Evolutionary conservation across 2,797 vertebrate species (phyloP), one percentile per base, ranked within the genome.

Genomic region (Nannoperca australis): DNA sequence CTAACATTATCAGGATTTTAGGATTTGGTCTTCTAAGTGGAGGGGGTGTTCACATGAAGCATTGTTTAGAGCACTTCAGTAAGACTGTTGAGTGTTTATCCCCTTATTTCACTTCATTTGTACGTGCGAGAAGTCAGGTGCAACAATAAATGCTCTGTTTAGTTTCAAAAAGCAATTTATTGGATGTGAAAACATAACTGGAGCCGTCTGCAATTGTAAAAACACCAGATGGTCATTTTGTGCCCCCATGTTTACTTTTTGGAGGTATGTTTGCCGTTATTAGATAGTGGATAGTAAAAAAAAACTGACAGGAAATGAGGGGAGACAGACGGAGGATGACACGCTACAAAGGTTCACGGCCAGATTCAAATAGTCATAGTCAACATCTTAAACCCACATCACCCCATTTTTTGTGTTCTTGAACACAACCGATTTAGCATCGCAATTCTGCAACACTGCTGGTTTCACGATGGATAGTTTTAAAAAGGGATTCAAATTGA

Each of bases 261-360:
- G 5, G 11, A 49, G 27, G n/a, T 42, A 22, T 67, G 34, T 69
- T 73, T 73, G 62, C 18, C 0, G 0, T 70, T 53, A n/a, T 72
- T 56, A 17, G 7, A 49, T 22, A 40, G 45, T 6, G 11, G 22
- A 60, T 42, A 12, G 15, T 12, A 4, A 32, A 32, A 61, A 14
- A 55, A 27, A 27, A 55, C 53, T 61, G 32, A 56, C 67, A 76
- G 81, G 62, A 79, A 75, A 75, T 75, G 55, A 58, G 7, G 5
- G 50, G 42, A 62, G 47, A 56, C 71, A 30, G 47, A 60, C 3
- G 1, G 59, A 32, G 12, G 54, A 55, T 74, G 36, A 55, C 18
- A 3, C 3, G 2, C 12, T 22, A 14, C 67, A 78, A 24, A 49
- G 38, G 47, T 49, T 54, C 12, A 63, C 0, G 0, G 18, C 11